phyloP scores from a whole-genome alignment of 2,797 vertebrate species.

The Anguilla marmorata region DNA sequence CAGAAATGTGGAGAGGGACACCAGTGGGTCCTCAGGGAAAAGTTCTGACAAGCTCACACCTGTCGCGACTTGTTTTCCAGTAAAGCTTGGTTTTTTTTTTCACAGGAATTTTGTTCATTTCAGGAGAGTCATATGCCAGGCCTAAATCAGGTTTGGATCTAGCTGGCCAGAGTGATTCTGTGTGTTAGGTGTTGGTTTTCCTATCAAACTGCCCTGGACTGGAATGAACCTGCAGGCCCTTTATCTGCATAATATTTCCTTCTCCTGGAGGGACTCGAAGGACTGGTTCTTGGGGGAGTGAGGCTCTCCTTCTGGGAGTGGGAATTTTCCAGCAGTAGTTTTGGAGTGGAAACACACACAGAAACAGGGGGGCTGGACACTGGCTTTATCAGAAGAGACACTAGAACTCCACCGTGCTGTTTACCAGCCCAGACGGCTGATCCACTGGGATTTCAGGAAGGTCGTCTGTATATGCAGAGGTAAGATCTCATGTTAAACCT shows the following conservation, averaged over 20 bases:
- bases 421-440: neutral
- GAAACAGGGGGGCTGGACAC: neutral
- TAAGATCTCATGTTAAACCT: neutral
- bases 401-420: neutral
- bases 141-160: neutral
- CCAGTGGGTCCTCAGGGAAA: neutral
- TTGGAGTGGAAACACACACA: constrained; percentile 2
- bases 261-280: neutral
- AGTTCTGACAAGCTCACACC: neutral
- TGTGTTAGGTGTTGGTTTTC: neutral
- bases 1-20: neutral
- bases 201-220: neutral
- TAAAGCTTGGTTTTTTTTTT: neutral
- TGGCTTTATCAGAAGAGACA: neutral
- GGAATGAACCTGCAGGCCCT: neutral
- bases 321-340: neutral
- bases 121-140: neutral
- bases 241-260: neutral
- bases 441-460: neutral
- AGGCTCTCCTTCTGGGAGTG: neutral
- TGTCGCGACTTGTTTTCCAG: neutral
- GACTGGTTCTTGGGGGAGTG: neutral
- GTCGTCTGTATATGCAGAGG: neutral
- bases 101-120: neutral
- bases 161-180: neutral